Base-by-base conservation (phyloP, 2,888 invertebrate species). In the Tetramorium bicarinatum region DNA sequence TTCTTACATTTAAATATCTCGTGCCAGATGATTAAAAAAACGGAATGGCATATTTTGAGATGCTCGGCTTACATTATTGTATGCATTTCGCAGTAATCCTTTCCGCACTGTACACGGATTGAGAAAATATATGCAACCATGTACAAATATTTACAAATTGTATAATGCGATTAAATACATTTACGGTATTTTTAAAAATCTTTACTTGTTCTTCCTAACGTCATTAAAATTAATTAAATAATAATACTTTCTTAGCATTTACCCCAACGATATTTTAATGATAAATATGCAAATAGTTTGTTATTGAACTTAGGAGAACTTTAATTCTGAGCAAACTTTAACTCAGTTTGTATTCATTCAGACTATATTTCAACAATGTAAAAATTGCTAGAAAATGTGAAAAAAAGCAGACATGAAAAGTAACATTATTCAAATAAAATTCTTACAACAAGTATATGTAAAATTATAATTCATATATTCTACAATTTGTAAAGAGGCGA, bases 101-200 rank as follows among this genome's bases (percentile, higher is more conserved):
- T 44, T 38, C 8, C 11, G 54, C 18, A 21, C 4, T 56, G 64
- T n/a, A 34, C 2, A 21, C 9, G 9, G 0, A 18, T 4, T 34
- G 6, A 15, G 21, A 54, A 25, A 66, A 11, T 2, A 7, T 34
- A n/a, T 15, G n/a, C 47, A 11, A 0, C 29, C 49, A n/a, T 47
- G 41, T 47, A 47, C 41, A 56, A 82, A 84, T 71, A 71, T 66
- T 67, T 75, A 41, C 29, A 7, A 56, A 44, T 13, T 64, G 29
- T 41, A 75, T 75, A 15, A 67, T 25, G 9, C 38, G 9, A 18
- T 54, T 4, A 52, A 18, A n/a, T 8, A 13, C 13, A 71, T 62
- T 29, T n/a, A 21, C 15, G 52, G 9, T 34, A 9, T 64, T 18
- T 47, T 49, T 49, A 71, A 71, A 72, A 62, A 64, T 9, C 11